Evolutionary conservation across 2,113 vertebrate species (phyloP).

Genomic region (Silurus meridionalis): DNA sequence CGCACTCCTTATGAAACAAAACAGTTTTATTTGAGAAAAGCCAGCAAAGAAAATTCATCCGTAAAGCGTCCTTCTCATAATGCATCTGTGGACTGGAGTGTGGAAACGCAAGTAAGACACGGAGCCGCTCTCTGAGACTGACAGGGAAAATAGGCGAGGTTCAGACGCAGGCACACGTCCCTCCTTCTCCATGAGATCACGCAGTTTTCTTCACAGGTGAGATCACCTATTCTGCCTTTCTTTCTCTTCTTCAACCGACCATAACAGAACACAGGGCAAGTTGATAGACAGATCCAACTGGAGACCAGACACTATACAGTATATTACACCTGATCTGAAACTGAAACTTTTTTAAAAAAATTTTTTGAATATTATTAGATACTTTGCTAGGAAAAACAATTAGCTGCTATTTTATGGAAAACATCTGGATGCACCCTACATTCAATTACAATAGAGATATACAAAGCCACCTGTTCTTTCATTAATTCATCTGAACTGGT

Average conservation of each 20-base stretch:
- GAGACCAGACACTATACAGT: neutral
- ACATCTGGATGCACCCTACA: neutral
- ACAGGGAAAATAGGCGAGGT: conserved; percentile 17
- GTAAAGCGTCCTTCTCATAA: neutral
- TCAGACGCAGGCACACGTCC: neutral
- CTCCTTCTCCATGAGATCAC: conserved; percentile 6
- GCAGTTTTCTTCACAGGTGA: conserved; percentile 1
- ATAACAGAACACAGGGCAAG: neutral
- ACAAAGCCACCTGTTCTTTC: neutral
- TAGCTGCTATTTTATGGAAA: neutral
- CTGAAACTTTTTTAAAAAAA: neutral
- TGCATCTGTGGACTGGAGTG: neutral
- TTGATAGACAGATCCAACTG: neutral
- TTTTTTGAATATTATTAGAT: neutral
- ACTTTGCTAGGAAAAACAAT: neutral
- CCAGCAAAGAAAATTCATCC: neutral
- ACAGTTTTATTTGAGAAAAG: neutral
- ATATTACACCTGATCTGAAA: neutral
- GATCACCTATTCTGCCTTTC: neutral
- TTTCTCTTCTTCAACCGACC: neutral
- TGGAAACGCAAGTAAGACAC: neutral
- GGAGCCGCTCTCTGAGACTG: neutral
- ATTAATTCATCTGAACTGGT: neutral
- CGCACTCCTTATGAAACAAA: conserved; percentile 38
- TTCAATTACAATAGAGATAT: neutral